Evolutionary conservation across 2,797 vertebrate species (phyloP).

Genomic region (Toxotes lorentzi): DNA sequence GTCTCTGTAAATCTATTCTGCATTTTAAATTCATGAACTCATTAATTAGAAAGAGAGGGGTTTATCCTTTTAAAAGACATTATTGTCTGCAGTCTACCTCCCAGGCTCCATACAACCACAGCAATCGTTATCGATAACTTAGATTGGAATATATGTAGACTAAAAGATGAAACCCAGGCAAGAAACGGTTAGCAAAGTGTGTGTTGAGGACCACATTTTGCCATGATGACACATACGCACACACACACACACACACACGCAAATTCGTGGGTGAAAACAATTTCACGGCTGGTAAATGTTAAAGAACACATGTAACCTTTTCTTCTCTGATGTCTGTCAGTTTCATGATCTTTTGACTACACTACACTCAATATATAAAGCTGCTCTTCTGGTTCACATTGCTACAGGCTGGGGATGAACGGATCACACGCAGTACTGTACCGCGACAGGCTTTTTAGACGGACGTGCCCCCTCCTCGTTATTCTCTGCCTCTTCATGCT

Average conservation of each 20-base stretch:
- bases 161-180: too few species aligned
- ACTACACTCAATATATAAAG: background rate
- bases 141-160: too few species aligned
- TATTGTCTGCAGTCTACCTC: too few species aligned
- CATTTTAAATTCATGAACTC: background rate
- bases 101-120: too few species aligned
- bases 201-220: too few species aligned
- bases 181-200: too few species aligned
- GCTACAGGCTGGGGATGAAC: background rate
- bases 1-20: background rate
- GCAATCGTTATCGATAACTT: too few species aligned
- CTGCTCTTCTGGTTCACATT: background rate
- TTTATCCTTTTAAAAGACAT: conserved; percentile 23
- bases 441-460: conserved; percentile 94
- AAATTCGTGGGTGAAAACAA: too few species aligned
- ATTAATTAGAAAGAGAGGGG: background rate
- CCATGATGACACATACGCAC: too few species aligned
- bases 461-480: conserved; percentile 87
- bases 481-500: conserved; percentile 98
- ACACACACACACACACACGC: too few species aligned
- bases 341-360: background rate
- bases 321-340: background rate
- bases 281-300: background rate
- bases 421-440: conserved; percentile 52
- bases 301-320: background rate